phyloP scores from a whole-genome alignment of 1,140 invertebrate species.

The Pomacea maculata region DNA sequence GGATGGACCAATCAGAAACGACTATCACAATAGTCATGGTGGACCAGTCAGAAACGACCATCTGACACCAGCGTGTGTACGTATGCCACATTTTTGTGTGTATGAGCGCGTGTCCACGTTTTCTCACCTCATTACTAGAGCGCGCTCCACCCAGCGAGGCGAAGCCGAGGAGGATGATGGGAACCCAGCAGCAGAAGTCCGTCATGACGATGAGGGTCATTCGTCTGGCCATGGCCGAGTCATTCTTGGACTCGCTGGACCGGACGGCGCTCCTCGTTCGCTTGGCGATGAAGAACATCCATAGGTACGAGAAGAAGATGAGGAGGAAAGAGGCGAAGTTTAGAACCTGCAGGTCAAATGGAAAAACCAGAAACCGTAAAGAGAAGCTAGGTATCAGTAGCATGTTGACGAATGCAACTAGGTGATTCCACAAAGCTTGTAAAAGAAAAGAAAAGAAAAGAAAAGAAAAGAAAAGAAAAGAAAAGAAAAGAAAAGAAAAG shows the following conservation, averaged over 20 bases:
- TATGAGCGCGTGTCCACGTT: background rate
- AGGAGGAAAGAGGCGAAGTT: constrained; percentile 70
- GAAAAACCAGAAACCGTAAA: no score
- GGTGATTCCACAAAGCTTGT: no score
- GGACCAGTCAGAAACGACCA: background rate
- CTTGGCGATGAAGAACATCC: constrained; percentile 71
- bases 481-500: no score
- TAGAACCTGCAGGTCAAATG: constrained; percentile 35
- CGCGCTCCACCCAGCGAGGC: constrained; percentile 66
- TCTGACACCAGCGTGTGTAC: no score
- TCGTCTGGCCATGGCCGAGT: constrained; percentile 69
- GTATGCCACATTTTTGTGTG: background rate
- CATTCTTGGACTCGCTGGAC: constrained; percentile 57
- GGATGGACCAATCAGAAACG: constrained; percentile 6
- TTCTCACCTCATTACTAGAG: constrained; percentile 66
- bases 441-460: no score
- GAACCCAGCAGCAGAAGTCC: constrained; percentile 71
- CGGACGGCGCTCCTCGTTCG: constrained; percentile 66
- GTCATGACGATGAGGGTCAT: constrained; percentile 72
- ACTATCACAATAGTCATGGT: background rate
- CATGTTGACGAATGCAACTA: no score
- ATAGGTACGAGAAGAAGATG: constrained; percentile 70
- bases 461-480: no score
- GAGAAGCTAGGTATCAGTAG: no score
- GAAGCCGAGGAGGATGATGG: constrained; percentile 69